phyloP scores from a whole-genome alignment of 1,140 invertebrate species.

The Neodiprion lecontei region DNA sequence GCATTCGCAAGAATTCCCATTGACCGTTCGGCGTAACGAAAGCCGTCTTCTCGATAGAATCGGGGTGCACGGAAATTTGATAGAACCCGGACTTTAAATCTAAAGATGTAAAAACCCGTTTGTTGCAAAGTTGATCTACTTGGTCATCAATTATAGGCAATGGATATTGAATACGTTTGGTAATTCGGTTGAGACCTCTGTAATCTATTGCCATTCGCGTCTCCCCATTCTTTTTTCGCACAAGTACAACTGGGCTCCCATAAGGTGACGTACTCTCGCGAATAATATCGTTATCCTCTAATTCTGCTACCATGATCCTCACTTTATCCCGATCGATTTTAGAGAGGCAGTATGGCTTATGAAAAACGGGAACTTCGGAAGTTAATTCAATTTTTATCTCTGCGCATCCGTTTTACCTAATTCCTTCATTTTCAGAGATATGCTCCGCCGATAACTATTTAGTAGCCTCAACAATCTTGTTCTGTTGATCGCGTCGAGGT shows the following conservation, averaged over 20 bases:
- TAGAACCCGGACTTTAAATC: conserved; percentile 29
- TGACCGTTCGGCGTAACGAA: conserved; percentile 34
- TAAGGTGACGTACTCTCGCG: conserved; percentile 36
- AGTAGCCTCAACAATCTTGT: not conserved
- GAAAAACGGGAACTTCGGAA: conserved; percentile 10
- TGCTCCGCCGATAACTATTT: not conserved
- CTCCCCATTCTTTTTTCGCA: conserved; percentile 41
- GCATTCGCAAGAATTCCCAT: conserved; percentile 51
- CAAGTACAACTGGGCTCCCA: conserved; percentile 37
- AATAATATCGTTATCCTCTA: conserved; percentile 34
- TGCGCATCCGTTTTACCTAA: conserved; percentile 14
- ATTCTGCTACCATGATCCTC: conserved; percentile 41
- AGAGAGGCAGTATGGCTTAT: conserved; percentile 28
- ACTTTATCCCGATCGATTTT: conserved; percentile 37
- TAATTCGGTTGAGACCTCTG: conserved; percentile 52
- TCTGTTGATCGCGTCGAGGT: not conserved
- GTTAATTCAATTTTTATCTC: conserved; percentile 22
- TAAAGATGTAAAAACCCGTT: conserved; percentile 30
- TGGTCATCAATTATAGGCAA: conserved; percentile 41
- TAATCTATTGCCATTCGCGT: conserved; percentile 52
- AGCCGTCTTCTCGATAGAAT: conserved; percentile 25
- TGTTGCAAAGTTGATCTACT: conserved; percentile 31
- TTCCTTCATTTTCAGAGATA: conserved; percentile 15
- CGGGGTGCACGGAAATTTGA: conserved; percentile 12
- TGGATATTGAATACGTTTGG: conserved; percentile 36